Evolutionary conservation across 2,797 vertebrate genomes (phyloP).

Genomic region (Linurgus olivaceus): DNA sequence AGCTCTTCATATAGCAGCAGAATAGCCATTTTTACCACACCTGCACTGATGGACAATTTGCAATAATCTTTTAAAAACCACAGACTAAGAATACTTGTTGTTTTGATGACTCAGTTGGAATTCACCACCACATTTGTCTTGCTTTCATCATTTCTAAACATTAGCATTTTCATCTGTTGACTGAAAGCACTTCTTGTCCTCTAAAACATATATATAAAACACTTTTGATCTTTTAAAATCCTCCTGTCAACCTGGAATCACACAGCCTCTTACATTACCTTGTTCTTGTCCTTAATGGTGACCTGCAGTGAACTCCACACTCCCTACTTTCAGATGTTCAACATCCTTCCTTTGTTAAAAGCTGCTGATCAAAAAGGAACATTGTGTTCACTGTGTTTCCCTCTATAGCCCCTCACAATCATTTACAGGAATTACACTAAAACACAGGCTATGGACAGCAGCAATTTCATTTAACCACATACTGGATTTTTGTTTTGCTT

Average conservation of each 20-base stretch:
- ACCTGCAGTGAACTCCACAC: conserved; percentile 39
- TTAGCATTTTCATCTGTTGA: conserved; percentile 63
- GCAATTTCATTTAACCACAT: conserved; percentile 37
- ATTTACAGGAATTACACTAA: conserved; percentile 66
- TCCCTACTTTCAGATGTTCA: conserved; percentile 54
- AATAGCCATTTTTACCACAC: conserved; percentile 23
- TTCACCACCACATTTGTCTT: conserved; percentile 44
- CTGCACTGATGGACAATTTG: conserved; percentile 42
- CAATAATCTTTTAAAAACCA: conserved; percentile 52
- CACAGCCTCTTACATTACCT: conserved; percentile 67
- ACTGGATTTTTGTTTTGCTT: conserved; percentile 22
- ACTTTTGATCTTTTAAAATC: conserved; percentile 61
- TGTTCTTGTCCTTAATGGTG: conserved; percentile 68
- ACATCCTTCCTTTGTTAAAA: conserved; percentile 57
- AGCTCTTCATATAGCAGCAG: neutral
- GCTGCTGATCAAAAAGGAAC: conserved; percentile 56
- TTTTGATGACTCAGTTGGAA: conserved; percentile 61
- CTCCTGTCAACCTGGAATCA: conserved; percentile 65
- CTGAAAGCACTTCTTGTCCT: conserved; percentile 50
- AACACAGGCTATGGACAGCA: neutral
- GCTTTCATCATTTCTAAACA: conserved; percentile 56
- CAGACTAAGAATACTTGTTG: conserved; percentile 56
- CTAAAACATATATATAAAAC: conserved; percentile 49
- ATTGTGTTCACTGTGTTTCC: conserved; percentile 25
- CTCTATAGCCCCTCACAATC: conserved; percentile 27